Evolutionary conservation across 2,113 vertebrate genomes (phyloP).

Genomic region (Paralichthys olivaceus): DNA sequence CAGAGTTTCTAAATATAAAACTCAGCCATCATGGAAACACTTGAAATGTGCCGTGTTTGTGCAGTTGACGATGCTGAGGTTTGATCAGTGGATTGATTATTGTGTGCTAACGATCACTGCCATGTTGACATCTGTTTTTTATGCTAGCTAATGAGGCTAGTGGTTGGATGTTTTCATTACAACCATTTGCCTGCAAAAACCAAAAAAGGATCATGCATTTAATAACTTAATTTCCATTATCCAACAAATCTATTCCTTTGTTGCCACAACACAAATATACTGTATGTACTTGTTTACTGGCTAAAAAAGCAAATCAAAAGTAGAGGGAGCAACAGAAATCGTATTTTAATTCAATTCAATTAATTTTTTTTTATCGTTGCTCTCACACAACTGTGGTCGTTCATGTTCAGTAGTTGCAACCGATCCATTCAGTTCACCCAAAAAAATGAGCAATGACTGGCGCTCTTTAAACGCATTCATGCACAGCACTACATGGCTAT

Average conservation of each 20-base stretch:
- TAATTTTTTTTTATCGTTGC: no score
- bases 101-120: slow-evolving; percentile 28
- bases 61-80: slow-evolving; percentile 24
- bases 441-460: no score
- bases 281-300: background rate
- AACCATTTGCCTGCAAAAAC: background rate
- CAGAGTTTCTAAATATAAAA: slow-evolving; percentile 28
- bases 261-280: background rate
- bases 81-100: slow-evolving; percentile 28
- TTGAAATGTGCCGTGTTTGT: slow-evolving; percentile 13
- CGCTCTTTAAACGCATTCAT: background rate
- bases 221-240: background rate
- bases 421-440: no score
- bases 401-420: no score
- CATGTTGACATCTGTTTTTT: slow-evolving; percentile 62
- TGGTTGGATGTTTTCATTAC: slow-evolving; percentile 14
- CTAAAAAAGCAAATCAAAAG: background rate
- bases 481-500: background rate
- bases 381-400: no score
- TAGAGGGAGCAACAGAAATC: background rate
- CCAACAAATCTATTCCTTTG: background rate
- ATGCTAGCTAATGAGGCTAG: slow-evolving; percentile 28
- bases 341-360: no score
- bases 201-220: background rate
- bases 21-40: background rate